A percentile compares a stretch with the other conserved stretches of the same genome.
phyloP scores from a whole-genome alignment of 2,797 vertebrate species.

The Tadarida brasiliensis region DNA sequence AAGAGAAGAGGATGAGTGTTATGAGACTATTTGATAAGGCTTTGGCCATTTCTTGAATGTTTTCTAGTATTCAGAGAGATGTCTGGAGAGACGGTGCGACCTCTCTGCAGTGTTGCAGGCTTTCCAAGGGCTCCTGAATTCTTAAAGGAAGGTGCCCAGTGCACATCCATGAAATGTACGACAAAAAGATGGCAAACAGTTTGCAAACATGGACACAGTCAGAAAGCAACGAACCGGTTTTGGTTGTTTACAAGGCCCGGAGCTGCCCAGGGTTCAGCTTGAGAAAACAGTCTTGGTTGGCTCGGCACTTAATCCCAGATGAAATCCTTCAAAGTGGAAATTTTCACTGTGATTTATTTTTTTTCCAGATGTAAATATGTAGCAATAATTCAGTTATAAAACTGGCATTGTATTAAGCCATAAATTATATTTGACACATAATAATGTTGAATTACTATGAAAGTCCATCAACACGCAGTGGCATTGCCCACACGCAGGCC shows the following conservation, averaged over 20 bases:
- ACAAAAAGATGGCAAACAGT: background rate
- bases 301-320: slow-evolving; percentile 46
- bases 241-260: background rate
- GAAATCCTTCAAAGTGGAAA: slow-evolving; percentile 77
- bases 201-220: background rate
- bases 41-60: background rate
- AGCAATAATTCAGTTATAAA: slow-evolving; percentile 82
- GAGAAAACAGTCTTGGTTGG: slow-evolving; percentile 52
- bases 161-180: background rate
- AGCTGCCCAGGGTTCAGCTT: background rate
- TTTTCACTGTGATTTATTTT: slow-evolving; percentile 80
- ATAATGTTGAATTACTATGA: slow-evolving; percentile 83
- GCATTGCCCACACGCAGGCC: slow-evolving; percentile 30
- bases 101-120: background rate
- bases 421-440: slow-evolving; percentile 84
- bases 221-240: background rate
- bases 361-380: slow-evolving; percentile 84
- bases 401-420: slow-evolving; percentile 81
- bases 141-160: background rate
- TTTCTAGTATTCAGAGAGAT: background rate
- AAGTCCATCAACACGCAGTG: slow-evolving; percentile 74
- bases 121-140: background rate
- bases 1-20: fast-evolving
- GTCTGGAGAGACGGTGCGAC: background rate
- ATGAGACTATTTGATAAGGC: background rate